Evolutionary conservation across 2,888 invertebrate species (phyloP).

Genomic region (Aphrophora alni): DNA sequence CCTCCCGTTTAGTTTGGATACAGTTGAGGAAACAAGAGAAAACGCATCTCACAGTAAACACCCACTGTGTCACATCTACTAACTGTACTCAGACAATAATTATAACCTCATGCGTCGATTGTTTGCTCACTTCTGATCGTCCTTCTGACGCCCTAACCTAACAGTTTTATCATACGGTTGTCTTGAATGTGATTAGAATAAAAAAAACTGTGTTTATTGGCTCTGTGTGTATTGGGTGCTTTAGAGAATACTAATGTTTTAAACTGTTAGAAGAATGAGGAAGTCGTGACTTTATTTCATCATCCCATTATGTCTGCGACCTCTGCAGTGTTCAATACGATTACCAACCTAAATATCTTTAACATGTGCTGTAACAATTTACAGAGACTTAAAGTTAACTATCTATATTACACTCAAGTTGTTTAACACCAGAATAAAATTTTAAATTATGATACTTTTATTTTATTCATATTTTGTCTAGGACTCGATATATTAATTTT

Average conservation of each 20-base stretch:
- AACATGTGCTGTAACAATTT: no score
- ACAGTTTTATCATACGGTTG: background rate
- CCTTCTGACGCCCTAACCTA: no score
- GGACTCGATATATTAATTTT: no score
- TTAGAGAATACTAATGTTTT: background rate
- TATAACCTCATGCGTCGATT: no score
- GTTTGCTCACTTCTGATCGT: no score
- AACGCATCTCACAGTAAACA: background rate
- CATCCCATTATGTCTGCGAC: background rate
- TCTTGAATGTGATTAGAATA: background rate
- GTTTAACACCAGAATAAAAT: no score
- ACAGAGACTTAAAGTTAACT: no score
- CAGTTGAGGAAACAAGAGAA: slow-evolving; percentile 29
- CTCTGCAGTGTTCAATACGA: background rate
- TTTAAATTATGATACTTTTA: no score
- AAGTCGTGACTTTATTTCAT: background rate
- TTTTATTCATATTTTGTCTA: no score
- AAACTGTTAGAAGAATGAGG: background rate
- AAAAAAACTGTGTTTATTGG: background rate
- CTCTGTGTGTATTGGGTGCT: background rate
- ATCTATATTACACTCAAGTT: no score
- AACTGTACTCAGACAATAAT: background rate
- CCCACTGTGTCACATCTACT: background rate
- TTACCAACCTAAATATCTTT: background rate
- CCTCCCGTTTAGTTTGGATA: background rate